Percentiles rank a stretch among this genome's conserved stretches.
These are phyloP conservation scores for Copidosoma floridanum DNA, from an alignment of 1,140 invertebrate species.

Conservation along the genomic window DNA sequence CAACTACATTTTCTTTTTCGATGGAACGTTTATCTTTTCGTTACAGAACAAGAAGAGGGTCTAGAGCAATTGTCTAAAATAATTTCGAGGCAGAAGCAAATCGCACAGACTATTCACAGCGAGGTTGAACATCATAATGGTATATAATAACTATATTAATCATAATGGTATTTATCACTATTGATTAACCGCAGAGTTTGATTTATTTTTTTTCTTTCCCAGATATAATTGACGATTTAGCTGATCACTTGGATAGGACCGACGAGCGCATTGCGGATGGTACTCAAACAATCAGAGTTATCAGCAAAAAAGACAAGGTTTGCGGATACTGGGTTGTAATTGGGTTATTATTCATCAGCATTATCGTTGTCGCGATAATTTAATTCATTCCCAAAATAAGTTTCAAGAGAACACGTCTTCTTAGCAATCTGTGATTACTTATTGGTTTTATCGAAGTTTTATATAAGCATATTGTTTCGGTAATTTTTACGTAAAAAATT, in stretches of 20 bases:
- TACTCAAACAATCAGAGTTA: constrained; percentile 65
- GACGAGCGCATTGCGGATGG: constrained; percentile 66
- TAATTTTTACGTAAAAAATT: no score
- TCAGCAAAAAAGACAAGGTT: constrained; percentile 68
- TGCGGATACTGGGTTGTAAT: constrained; percentile 73
- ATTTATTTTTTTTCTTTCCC: constrained; percentile 40
- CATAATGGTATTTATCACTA: not conserved
- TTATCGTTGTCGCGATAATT: constrained; percentile 37
- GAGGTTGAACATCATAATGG: constrained; percentile 82
- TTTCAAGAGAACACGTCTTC: no score
- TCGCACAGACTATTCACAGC: constrained; percentile 71
- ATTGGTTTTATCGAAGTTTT: no score
- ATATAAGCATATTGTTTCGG: no score
- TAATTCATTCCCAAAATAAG: no score
- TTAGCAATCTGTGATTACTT: no score
- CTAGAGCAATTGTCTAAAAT: constrained; percentile 74
- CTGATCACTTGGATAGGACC: constrained; percentile 70
- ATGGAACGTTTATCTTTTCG: constrained; percentile 11
- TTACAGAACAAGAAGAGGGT: constrained; percentile 73
- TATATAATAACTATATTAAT: constrained; percentile 41
- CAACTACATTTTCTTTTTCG: no score
- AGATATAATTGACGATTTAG: constrained; percentile 80
- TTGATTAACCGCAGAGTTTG: not conserved
- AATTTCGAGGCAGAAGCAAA: constrained; percentile 73
- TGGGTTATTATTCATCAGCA: constrained; percentile 61